A percentile compares a stretch with the other conserved stretches of the same genome.
These are phyloP conservation scores for Lysandra bellargus DNA, from an alignment of 2,888 invertebrate species.

Conservation along the genomic window DNA sequence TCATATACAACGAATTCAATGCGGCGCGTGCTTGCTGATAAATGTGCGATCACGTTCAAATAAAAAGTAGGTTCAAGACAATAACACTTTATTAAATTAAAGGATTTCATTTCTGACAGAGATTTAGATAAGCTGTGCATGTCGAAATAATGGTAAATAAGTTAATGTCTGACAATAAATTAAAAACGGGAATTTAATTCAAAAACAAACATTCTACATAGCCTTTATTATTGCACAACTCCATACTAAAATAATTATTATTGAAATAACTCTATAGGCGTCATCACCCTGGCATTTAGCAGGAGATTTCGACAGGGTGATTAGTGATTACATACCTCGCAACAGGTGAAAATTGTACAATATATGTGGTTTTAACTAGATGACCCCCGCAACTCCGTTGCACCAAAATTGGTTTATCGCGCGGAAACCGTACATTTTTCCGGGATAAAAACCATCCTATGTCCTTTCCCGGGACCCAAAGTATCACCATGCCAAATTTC, in stretches of 20 bases:
- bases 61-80: constrained; percentile 1
- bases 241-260: constrained; percentile 1
- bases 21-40: too few species aligned
- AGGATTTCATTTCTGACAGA: neutral
- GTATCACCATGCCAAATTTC: too few species aligned
- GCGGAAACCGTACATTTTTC: too few species aligned
- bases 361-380: too few species aligned
- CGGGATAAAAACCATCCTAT: too few species aligned
- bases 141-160: neutral
- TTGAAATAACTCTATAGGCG: neutral
- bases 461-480: too few species aligned
- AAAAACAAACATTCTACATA: neutral
- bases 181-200: constrained; percentile 2
- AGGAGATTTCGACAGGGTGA: neutral
- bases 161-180: neutral
- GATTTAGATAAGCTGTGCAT: neutral
- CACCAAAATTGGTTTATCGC: too few species aligned
- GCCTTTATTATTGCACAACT: constrained; percentile 25
- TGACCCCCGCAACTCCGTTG: too few species aligned
- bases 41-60: neutral
- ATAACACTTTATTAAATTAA: neutral
- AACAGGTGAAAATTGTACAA: too few species aligned
- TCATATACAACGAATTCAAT: too few species aligned
- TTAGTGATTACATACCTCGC: too few species aligned
- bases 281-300: neutral